Evolutionary conservation across 2,113 vertebrate species (phyloP).

Genomic region (Etheostoma cragini): DNA sequence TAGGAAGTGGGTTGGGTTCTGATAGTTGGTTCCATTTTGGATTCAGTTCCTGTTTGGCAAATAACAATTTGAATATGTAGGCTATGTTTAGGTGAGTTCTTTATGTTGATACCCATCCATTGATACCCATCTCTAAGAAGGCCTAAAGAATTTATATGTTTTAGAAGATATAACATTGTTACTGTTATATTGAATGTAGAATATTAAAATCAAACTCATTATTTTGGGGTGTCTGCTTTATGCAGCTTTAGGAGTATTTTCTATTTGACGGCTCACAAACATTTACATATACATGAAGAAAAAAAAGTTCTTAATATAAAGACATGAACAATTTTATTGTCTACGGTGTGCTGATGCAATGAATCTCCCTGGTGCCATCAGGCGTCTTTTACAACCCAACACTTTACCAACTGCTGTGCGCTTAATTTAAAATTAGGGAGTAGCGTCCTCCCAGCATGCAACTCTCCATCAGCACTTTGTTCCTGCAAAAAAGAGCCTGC

Average conservation of each 20-base stretch:
- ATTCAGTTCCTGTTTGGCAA: neutral
- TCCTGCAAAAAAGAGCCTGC: constrained; percentile 10
- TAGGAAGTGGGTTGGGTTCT: neutral
- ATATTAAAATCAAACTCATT: neutral
- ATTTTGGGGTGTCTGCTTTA: neutral
- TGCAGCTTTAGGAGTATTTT: neutral
- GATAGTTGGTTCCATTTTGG: neutral
- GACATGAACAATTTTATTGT: constrained; percentile 1
- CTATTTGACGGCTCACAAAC: neutral
- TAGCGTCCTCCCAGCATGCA: constrained; percentile 40
- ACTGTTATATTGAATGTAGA: neutral
- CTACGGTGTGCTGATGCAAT: neutral
- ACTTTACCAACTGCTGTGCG: constrained; percentile 1
- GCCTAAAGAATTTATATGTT: neutral
- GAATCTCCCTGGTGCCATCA: constrained; percentile 4
- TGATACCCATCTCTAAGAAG: neutral
- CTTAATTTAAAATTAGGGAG: constrained; percentile 20
- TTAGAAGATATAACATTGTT: neutral
- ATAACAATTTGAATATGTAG: neutral
- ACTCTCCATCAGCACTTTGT: neutral
- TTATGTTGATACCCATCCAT: neutral
- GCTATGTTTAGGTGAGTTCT: neutral
- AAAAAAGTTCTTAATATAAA: neutral
- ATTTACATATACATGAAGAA: neutral
- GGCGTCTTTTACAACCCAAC: neutral